A percentile compares a stretch with the other conserved stretches of the same genome.
Evolutionary conservation across 2,888 invertebrate genomes (phyloP).

Genomic region (Lingula anatina): DNA sequence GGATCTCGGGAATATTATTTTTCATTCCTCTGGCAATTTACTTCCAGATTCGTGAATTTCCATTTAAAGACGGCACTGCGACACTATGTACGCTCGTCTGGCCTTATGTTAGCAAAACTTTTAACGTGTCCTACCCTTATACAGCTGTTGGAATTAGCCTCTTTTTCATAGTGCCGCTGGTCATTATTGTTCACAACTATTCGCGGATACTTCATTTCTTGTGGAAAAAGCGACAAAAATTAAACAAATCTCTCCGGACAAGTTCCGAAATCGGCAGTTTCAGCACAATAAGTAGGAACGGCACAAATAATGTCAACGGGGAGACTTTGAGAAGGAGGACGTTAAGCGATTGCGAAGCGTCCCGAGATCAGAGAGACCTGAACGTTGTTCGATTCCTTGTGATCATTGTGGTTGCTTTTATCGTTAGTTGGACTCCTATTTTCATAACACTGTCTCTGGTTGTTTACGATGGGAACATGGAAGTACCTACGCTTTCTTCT

Average conservation of each 20-base stretch:
- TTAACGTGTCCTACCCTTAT: conserved; percentile 16
- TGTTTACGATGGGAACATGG: conserved; percentile 15
- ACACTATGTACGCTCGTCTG: conserved; percentile 28
- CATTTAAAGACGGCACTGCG: conserved; percentile 10
- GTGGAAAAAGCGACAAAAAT: conserved; percentile 12
- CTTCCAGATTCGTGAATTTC: conserved; percentile 19
- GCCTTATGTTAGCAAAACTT: conserved; percentile 14
- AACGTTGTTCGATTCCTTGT: conserved; percentile 25
- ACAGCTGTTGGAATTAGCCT: conserved; percentile 11
- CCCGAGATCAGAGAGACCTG: conserved; percentile 15
- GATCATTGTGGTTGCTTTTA: conserved; percentile 22
- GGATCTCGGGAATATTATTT: conserved; percentile 13
- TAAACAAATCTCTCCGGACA: too few species aligned
- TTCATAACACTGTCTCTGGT: conserved; percentile 24
- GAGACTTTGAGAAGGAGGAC: neutral
- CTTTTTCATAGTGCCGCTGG: conserved; percentile 20
- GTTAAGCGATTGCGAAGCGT: neutral
- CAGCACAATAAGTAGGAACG: conserved; percentile 9
- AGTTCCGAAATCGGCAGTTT: too few species aligned
- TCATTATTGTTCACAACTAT: conserved; percentile 21
- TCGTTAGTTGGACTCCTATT: conserved; percentile 28
- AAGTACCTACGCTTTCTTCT: conserved; percentile 18
- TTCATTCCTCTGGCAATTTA: conserved; percentile 23
- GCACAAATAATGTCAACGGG: neutral
- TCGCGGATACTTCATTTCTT: conserved; percentile 21